Conservation (phyloP, 2,888 invertebrate species). For the Microchrysa polita region DNA sequence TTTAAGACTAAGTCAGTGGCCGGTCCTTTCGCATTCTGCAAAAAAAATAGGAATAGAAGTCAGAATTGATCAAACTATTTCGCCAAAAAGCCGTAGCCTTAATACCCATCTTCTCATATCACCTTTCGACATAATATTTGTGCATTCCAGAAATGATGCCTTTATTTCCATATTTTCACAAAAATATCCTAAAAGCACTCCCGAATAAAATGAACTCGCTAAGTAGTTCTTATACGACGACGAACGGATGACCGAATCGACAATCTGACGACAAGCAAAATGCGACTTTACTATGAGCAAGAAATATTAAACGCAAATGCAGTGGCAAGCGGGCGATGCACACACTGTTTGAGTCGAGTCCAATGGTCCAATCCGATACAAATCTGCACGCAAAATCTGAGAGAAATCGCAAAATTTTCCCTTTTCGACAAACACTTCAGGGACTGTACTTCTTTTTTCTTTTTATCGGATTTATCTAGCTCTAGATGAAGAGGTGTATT, state of each 20-base stretch:
- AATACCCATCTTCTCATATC: conserved; percentile 20
- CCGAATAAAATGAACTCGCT: neutral
- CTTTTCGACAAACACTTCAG: neutral
- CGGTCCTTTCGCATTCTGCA: conserved; percentile 67
- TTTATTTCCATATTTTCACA: conserved; percentile 3
- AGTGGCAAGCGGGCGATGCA: neutral
- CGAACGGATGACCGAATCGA: neutral
- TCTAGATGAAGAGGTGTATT: too few relatives aligned
- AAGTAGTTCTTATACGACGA: conserved; percentile 12
- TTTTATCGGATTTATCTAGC: too few relatives aligned
- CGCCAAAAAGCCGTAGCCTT: neutral
- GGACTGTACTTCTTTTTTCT: neutral
- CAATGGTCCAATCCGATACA: neutral
- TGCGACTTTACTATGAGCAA: neutral
- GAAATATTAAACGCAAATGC: neutral
- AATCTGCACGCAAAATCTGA: too few relatives aligned
- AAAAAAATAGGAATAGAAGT: neutral
- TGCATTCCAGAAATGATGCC: conserved; percentile 19
- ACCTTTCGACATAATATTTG: conserved; percentile 16
- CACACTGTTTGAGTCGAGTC: neutral
- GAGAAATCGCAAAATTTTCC: neutral
- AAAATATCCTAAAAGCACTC: neutral
- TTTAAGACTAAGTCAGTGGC: too few relatives aligned
- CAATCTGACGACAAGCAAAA: conserved; percentile 3
- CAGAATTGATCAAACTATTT: neutral